Evolutionary conservation across 92 coral and sea anemone species (phyloP), one percentile per base, ranked within the genome.

Genomic region (Epizoanthus scotinus): DNA sequence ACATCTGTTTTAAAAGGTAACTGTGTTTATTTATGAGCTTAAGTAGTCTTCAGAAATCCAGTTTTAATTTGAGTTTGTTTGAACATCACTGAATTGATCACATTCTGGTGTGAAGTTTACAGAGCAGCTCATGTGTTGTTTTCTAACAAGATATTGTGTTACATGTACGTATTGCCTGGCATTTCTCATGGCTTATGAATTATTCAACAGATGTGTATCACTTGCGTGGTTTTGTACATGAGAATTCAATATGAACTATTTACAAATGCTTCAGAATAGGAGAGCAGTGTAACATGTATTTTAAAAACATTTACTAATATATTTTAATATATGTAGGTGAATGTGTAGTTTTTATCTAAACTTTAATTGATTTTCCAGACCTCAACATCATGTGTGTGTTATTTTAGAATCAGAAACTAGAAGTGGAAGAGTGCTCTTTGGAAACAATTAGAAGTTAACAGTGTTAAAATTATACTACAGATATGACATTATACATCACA

Each of bases 1-100:
- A 17, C 38, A 64, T 64, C 40, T 28, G 42, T 64, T 64, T 14
- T 64, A 18, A 38, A 64, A 64, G 70, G 70, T 64, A 64, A 64
- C 8, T 27, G 3, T 28, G 6, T 17, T 31, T 68, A 9, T 20
- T 42, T 20, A 40, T 8, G 20, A 42, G 27, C 4, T n/a, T 20
- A 42, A 5, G 21, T 64, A 18, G 31, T 29, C 36, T n/a, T 24
- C 31, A 8, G 36, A 64, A 29, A 15, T 27, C 15, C 47, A 38
- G 56, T 38, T 34, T 42, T 67, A 24, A 8, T 68, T 4, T 21
- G 26, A 62, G n/a, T 62, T 60, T 12, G 25, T 60, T 60, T 60
- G 10, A 24, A 22, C 34, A 62, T 25, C 27, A 31, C 6, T 62
- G 34, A 25, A 12, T 10, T 61, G 18, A 62, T 62, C 12, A 2